These are phyloP conservation scores for Psylliodes chrysocephalus DNA, from an alignment of 2,888 invertebrate genomes.

Conservation along the genomic window DNA sequence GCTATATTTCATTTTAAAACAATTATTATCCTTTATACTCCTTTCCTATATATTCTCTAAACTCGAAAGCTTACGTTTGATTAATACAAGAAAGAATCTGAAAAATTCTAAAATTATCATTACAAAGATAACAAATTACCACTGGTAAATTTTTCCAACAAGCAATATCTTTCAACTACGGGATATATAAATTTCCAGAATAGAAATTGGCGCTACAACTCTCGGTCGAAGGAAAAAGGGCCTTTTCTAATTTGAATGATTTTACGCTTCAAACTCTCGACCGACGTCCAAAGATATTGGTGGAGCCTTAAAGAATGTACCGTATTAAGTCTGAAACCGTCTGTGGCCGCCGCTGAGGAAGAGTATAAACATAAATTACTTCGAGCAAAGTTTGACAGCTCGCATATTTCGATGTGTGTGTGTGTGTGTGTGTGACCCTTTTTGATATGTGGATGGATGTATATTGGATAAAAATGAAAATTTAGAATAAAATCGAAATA, in stretches of 20 bases:
- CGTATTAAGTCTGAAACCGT: constrained; percentile 2
- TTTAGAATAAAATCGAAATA: neutral
- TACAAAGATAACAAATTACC: neutral
- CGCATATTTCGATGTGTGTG: constrained; percentile 29
- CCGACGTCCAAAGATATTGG: constrained; percentile 17
- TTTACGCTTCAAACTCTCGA: constrained; percentile 14
- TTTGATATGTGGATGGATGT: neutral
- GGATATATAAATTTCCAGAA: constrained; percentile 2
- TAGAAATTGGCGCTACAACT: neutral
- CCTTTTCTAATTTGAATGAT: constrained; percentile 29
- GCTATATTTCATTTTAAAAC: too few species aligned
- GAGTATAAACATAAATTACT: constrained; percentile 27
- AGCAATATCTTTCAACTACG: constrained; percentile 2
- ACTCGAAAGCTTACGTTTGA: too few species aligned
- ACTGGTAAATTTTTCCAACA: neutral
- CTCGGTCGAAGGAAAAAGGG: constrained; percentile 7
- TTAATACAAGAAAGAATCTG: neutral
- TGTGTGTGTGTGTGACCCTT: too few species aligned
- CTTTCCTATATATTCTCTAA: too few species aligned
- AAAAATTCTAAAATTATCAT: constrained; percentile 7
- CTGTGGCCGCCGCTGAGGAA: constrained; percentile 18
- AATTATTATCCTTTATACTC: too few species aligned
- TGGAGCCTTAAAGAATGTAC: constrained; percentile 17
- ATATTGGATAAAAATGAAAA: neutral
- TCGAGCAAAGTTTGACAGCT: constrained; percentile 26